phyloP scores from a whole-genome alignment of 2,797 vertebrate species.

The Muraenolepis orangiensis region DNA sequence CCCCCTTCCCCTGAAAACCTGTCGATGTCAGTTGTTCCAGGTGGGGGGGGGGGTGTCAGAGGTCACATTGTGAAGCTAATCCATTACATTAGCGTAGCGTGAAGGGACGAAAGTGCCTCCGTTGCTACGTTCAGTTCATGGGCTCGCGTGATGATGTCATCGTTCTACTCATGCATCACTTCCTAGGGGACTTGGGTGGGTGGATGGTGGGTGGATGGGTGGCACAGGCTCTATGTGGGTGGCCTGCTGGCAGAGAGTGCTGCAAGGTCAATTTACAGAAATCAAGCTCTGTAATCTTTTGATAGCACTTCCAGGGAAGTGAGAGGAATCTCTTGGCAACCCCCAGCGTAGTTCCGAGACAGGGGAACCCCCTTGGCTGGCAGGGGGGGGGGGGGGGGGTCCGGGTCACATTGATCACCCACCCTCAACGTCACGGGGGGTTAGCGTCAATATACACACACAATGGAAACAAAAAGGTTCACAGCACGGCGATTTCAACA shows the following conservation, averaged over 20 bases:
- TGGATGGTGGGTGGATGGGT: slow-evolving; percentile 11
- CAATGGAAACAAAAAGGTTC: too few species aligned
- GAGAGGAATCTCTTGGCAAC: background rate
- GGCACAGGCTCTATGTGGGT: background rate
- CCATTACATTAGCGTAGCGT: slow-evolving; percentile 29
- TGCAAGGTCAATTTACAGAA: background rate
- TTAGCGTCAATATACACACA: background rate
- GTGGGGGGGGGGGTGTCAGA: slow-evolving; percentile 23
- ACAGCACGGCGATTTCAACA: background rate
- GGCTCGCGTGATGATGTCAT: slow-evolving; percentile 24
- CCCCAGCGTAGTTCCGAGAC: background rate
- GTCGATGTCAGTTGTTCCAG: slow-evolving; percentile 31
- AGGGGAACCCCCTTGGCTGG: slow-evolving; percentile 1
- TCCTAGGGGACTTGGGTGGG: slow-evolving; percentile 22
- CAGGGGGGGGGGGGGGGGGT: background rate
- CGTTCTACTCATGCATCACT: slow-evolving; percentile 27
- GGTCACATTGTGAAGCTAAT: slow-evolving; percentile 35
- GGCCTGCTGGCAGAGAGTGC: background rate
- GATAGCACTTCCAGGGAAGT: background rate
- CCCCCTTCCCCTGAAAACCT: slow-evolving; percentile 7
- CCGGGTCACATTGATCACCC: slow-evolving; percentile 5
- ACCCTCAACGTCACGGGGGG: background rate
- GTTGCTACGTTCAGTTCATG: slow-evolving; percentile 17
- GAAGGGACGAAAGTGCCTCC: background rate
- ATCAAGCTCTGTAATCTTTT: background rate